phyloP scores from a whole-genome alignment of 2,888 invertebrate species.

The Bellardia pandia region DNA sequence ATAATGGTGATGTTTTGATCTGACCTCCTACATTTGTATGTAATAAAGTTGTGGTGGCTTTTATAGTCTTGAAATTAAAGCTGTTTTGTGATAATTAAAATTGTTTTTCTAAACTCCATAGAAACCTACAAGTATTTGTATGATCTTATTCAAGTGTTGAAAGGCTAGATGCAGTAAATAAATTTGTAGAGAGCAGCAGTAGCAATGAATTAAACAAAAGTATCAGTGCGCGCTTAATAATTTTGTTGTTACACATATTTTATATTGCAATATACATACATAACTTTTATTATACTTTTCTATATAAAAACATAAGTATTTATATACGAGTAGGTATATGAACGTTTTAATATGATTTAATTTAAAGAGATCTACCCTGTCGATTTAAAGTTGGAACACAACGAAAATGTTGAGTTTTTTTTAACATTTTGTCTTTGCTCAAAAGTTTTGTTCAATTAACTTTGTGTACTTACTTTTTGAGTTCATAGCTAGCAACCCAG shows the following conservation, averaged over 20 bases:
- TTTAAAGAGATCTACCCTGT: not conserved
- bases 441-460: not conserved
- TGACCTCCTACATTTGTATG: not conserved
- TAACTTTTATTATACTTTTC: not conserved
- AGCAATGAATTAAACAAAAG: not conserved
- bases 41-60: constrained; percentile 41
- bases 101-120: constrained; percentile 1
- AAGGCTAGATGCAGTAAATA: not conserved
- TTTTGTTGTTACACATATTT: constrained; percentile 32
- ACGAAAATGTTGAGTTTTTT: not conserved
- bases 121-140: not conserved
- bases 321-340: no score
- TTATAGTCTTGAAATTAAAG: constrained; percentile 41
- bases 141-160: not conserved
- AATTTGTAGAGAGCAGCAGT: not conserved
- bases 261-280: constrained; percentile 1
- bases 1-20: no score
- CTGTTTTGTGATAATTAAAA: constrained; percentile 39
- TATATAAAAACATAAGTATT: not conserved
- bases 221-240: not conserved
- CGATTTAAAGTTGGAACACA: constrained; percentile 4
- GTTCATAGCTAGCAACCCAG: no score
- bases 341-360: constrained; percentile 12
- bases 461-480: not conserved
- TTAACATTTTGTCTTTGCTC: no score